Evolutionary conservation across 2,113 vertebrate species (phyloP), one percentile per base, ranked within the genome.

Genomic region (Syrrhaptes paradoxus): DNA sequence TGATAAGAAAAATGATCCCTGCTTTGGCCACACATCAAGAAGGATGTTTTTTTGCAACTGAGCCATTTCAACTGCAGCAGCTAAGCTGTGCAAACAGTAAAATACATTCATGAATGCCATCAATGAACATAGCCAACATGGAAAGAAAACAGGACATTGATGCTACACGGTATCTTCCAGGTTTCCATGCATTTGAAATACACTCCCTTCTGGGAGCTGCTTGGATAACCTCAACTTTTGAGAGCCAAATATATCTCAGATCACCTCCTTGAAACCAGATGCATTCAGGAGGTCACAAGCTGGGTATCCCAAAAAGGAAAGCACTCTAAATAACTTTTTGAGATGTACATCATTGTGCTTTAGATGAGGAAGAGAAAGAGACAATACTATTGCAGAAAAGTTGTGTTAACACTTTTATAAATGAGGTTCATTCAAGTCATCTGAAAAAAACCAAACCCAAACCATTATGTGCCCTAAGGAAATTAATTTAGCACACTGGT

Each of bases 131-230:
- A 22, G 5, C 3, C 17, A 65, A 45, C 11, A 14, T 4, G 9
- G 49, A 66, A 65, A 68, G 5, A 36, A 48, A 38, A 7, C 4
- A 32, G 1, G 1, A 38, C 12, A 46, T 0, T 13, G 13, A 31
- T 41, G 19, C 10, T 34, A 32, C 38, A 21, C 5, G 4, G 29
- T 11, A 21, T 17, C 20, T 67, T 58, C 29, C 34, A 63, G 16
- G 67, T 41, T 75, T 71, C 46, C 15, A 28, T 21, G 11, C 25
- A 57, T 61, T 18, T 67, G 29, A 59, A 55, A 55, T 43, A n/a
- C 2, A 14, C n/a, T 65, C 4, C 25, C 24, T 26, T 54, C 41
- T 19, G 14, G 17, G 11, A 29, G 5, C 4, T 41, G 11, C 25
- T 71, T 62, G n/a, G 46, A 22, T 7, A 34, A 4, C 67, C 48